Evolutionary conservation across 2,113 vertebrate species (phyloP).

Genomic region (Oncorhynchus keta): DNA sequence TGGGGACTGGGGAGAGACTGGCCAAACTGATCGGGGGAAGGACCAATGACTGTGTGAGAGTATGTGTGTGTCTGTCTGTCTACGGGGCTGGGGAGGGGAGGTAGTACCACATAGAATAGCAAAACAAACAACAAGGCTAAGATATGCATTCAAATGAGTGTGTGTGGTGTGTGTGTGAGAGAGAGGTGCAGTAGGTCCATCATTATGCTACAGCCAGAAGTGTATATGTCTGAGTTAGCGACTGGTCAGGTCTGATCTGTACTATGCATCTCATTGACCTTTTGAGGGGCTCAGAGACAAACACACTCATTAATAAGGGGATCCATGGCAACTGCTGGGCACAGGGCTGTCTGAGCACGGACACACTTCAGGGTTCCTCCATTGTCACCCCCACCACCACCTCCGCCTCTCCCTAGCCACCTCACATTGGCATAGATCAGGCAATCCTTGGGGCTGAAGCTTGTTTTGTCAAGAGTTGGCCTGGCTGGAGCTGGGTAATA

Average conservation of each 20-base stretch:
- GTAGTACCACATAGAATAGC: neutral
- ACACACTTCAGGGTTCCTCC: neutral
- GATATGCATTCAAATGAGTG: neutral
- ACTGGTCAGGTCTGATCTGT: no score
- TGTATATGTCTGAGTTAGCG: no score
- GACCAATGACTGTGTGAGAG: no score
- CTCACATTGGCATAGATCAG: neutral
- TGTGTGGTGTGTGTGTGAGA: neutral
- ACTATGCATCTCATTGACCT: neutral
- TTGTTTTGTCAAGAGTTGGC: no score
- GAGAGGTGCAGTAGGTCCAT: neutral
- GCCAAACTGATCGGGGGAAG: no score
- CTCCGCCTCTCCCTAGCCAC: neutral
- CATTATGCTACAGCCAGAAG: no score
- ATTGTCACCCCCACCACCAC: neutral
- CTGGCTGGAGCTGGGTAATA: no score
- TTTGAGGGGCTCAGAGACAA: neutral
- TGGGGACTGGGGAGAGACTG: no score
- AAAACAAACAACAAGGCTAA: neutral
- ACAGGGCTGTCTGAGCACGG: neutral
- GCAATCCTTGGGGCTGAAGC: neutral
- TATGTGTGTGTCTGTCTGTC: no score
- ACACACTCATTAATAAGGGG: neutral
- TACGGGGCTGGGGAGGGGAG: no score
- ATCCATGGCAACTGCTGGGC: neutral